A percentile compares a stretch with the other conserved stretches of the same genome.
phyloP scores from a whole-genome alignment of 2,888 invertebrate species.

The Cremastinae sp. region DNA sequence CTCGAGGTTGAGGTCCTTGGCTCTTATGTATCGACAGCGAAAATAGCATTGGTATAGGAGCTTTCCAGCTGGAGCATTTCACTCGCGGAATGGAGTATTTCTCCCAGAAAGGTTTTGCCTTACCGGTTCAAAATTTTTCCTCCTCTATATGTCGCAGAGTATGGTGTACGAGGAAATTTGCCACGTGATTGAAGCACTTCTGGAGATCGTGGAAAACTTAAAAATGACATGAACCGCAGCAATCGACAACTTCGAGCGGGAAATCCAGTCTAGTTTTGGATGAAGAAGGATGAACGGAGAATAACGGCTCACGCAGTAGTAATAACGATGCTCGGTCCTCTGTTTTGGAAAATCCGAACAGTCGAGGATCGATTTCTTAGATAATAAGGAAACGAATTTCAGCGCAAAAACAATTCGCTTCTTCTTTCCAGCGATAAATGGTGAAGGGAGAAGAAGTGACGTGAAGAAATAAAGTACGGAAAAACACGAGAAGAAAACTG shows the following conservation, averaged over 20 bases:
- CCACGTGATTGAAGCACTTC: not conserved
- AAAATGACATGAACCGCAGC: conserved; percentile 40
- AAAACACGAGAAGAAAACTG: too few relatives aligned
- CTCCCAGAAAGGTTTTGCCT: not conserved
- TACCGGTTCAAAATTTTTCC: too few relatives aligned
- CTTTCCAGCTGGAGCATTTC: conserved; percentile 47
- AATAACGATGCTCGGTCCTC: conserved; percentile 57
- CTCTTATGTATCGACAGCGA: conserved; percentile 23
- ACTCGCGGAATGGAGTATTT: conserved; percentile 24
- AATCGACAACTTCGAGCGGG: conserved; percentile 16
- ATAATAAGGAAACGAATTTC: conserved; percentile 65
- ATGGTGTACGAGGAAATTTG: conserved; percentile 2
- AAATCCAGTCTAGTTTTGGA: not conserved
- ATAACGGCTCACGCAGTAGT: conserved; percentile 45
- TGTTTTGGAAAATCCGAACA: conserved; percentile 14
- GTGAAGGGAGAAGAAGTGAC: conserved; percentile 10
- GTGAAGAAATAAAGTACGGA: not conserved
- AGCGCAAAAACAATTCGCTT: conserved; percentile 69
- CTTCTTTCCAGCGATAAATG: conserved; percentile 40
- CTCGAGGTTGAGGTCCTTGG: conserved; percentile 6
- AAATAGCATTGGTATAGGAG: conserved; percentile 32
- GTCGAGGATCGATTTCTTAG: conserved; percentile 44
- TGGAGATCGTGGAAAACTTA: conserved; percentile 22
- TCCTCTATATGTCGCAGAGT: too few relatives aligned
- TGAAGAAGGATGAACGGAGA: conserved; percentile 12